These are phyloP conservation scores for Penaeus indicus DNA, from an alignment of 1,140 invertebrate genomes.

Conservation along the genomic window DNA sequence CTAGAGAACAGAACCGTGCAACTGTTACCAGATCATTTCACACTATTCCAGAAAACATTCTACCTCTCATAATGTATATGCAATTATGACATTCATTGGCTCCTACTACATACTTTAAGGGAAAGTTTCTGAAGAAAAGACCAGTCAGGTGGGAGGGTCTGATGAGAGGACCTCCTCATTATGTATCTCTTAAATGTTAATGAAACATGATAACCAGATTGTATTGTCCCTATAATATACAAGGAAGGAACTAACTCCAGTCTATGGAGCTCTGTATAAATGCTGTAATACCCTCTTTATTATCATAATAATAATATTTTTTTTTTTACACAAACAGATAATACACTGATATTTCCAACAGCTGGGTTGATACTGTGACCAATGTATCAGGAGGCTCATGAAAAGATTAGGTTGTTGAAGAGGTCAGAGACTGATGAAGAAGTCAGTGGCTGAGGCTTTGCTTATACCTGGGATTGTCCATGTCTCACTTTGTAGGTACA, in stretches of 20 bases:
- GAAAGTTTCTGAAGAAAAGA: background rate
- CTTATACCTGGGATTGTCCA: conserved; percentile 16
- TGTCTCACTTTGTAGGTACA: conserved; percentile 58
- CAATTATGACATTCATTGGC: conserved; percentile 56
- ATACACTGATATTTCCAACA: too few species aligned
- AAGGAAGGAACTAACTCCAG: too few species aligned
- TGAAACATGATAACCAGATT: too few species aligned
- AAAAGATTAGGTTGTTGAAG: conserved; percentile 14
- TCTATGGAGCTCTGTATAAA: too few species aligned
- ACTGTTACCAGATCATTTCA: conserved; percentile 45
- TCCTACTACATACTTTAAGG: conserved; percentile 49
- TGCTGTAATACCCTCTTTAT: too few species aligned
- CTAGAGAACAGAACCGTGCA: conserved; percentile 57
- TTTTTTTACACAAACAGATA: too few species aligned
- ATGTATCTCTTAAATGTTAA: too few species aligned
- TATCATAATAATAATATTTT: too few species aligned
- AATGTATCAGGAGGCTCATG: too few species aligned
- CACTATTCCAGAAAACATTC: conserved; percentile 42
- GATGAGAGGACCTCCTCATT: too few species aligned
- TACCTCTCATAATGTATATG: conserved; percentile 48
- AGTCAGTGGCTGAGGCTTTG: conserved; percentile 22
- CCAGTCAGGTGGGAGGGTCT: conserved; percentile 22
- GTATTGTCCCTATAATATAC: too few species aligned
- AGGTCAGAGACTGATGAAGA: conserved; percentile 7
- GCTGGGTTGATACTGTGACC: too few species aligned